Conservation (phyloP, 64 coral and sea anemone species). For the Porites australiensis region DNA sequence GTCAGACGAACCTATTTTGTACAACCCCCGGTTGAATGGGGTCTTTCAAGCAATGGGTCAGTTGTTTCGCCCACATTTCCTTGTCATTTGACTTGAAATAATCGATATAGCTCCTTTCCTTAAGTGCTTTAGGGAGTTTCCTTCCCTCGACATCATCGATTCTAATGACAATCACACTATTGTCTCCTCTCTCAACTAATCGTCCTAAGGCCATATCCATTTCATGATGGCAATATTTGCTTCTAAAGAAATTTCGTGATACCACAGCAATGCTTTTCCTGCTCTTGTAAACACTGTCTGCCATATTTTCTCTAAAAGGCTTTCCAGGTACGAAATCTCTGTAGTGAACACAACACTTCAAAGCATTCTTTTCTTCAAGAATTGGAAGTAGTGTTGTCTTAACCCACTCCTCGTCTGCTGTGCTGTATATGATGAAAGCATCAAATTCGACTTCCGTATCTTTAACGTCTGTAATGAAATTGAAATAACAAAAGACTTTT, state of each 20-base stretch:
- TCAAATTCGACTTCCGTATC: neutral
- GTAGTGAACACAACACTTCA: conserved; percentile 36
- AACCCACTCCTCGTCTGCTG: conserved; percentile 2
- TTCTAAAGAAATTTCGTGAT: conserved; percentile 45
- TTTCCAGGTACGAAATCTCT: conserved; percentile 38
- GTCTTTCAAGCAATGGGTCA: neutral
- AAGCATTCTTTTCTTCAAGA: conserved; percentile 28
- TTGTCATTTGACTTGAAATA: conserved; percentile 13
- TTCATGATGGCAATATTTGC: conserved; percentile 25
- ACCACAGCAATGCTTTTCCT: conserved; percentile 37
- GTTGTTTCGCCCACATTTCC: conserved; percentile 29
- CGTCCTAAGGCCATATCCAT: conserved; percentile 29
- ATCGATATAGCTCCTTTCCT: conserved; percentile 42
- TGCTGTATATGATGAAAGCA: conserved; percentile 43
- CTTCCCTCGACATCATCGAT: conserved; percentile 8
- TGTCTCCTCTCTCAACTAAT: neutral
- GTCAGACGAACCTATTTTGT: too few relatives aligned
- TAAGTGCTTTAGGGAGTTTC: conserved; percentile 14
- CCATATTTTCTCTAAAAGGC: conserved; percentile 48
- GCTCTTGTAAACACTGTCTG: conserved; percentile 32
- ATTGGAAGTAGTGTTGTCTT: neutral
- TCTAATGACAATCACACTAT: conserved; percentile 34
- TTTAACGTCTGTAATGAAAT: too few relatives aligned
- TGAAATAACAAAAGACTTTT: too few relatives aligned
- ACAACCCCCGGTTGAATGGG: neutral